Conservation (phyloP, 1,140 invertebrate genomes). For the Brachionus asplanchnoidis region DNA sequence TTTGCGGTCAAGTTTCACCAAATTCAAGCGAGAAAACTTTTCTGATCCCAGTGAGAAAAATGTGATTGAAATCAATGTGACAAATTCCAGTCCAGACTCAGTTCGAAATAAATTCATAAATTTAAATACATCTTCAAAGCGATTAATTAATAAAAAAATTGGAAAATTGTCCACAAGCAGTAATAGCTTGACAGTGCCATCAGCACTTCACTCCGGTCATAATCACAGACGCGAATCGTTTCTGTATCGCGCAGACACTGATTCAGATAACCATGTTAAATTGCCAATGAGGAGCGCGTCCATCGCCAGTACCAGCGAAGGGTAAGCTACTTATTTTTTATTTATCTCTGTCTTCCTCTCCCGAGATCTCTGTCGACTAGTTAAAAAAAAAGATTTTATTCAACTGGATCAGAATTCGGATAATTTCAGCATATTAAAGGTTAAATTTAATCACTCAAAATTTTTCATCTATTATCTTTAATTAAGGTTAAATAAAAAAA, state of each 20-base stretch:
- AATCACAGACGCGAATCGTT: conserved; percentile 7
- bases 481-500: background rate
- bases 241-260: background rate
- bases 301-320: conserved; percentile 7
- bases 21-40: background rate
- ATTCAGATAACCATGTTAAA: conserved; percentile 4
- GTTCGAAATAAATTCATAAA: background rate
- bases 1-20: background rate
- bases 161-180: background rate
- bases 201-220: background rate
- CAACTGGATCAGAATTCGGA: background rate
- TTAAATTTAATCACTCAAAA: background rate
- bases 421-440: background rate
- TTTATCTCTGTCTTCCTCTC: background rate
- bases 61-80: background rate
- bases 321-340: background rate
- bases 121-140: background rate
- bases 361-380: background rate
- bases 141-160: background rate
- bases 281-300: conserved; percentile 30
- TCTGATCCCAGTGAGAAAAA: background rate
- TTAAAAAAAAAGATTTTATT: background rate
- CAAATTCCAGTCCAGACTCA: background rate
- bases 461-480: background rate
- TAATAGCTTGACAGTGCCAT: background rate